Evolutionary conservation across 2,797 vertebrate genomes (phyloP).

Genomic region (Cossypha caffra): DNA sequence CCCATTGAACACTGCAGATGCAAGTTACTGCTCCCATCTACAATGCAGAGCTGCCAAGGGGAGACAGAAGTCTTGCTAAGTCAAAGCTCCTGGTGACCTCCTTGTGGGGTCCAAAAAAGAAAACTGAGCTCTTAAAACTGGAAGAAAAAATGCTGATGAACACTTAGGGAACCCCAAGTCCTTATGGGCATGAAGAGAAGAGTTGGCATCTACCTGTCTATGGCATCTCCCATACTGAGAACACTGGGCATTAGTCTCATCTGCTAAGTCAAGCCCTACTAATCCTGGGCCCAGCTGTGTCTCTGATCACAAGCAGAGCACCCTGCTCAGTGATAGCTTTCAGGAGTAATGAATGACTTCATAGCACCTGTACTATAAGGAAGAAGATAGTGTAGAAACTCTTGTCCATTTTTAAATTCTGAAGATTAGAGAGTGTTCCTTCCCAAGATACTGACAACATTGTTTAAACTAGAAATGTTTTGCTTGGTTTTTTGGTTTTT

Average conservation of each 20-base stretch:
- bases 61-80: not conserved
- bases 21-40: not conserved
- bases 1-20: not conserved
- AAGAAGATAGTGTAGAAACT: not conserved
- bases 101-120: not conserved
- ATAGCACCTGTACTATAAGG: not conserved
- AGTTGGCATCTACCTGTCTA: too few species aligned
- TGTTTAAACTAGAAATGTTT: not conserved
- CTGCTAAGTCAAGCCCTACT: not conserved
- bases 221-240: not conserved
- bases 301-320: not conserved
- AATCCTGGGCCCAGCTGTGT: not conserved
- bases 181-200: rapidly evolving
- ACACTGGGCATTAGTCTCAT: not conserved
- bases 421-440: not conserved
- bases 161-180: not conserved
- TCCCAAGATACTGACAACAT: not conserved
- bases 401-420: not conserved
- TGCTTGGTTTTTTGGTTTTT: not conserved
- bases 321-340: not conserved
- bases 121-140: not conserved
- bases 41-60: not conserved
- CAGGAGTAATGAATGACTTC: not conserved
- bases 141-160: not conserved
- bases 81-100: not conserved